Evolutionary conservation across 1,140 invertebrate genomes (phyloP), one percentile per base, ranked within the genome.

Genomic region (Drosophila lowei): DNA sequence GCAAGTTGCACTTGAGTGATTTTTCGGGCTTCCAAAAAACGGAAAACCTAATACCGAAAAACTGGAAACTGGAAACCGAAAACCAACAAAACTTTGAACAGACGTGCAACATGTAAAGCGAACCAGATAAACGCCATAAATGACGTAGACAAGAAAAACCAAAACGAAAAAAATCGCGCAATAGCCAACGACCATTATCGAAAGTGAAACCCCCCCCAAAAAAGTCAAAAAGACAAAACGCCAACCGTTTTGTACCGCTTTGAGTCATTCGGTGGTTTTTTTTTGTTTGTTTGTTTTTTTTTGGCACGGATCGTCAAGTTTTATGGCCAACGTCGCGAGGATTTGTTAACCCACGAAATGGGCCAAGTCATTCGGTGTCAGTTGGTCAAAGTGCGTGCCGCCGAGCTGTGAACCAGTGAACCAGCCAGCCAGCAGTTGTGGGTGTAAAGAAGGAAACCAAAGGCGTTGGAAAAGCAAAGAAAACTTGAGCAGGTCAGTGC

Each of bases 1-100:
- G 83, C 83, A 88, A 86, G 83, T 86, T 86, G 83, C 83, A 88
- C 83, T 86, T 86, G 74, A 86, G 83, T 86, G 83, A 86, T 88
- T 86, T 86, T 86, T 86, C 78, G 81, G 81, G 79, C 83, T 88
- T 64, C 83, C 81, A 85, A 65, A 79, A 65, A 81, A 60, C 62
- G 18, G 30, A 56, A 73, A 64, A 60, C 72, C 72, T 63, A 41
- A 64, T 57, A 74, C 54, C 58, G 18, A 44, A 61, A 83, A 80
- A 77, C 76, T 63, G 64, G 77, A 86, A 81, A 74, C 83, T 55
- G 23, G 23, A 25, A 25, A 25, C 23, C 78, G 18, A 65, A 86
- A 77, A 72, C 66, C 63, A 61, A 49, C 23, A 25, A 25, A 25
- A 25, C 23, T 25, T 25, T 25, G 23, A 25, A 25, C 59, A 77